phyloP scores from a whole-genome alignment of 2,113 vertebrate species.

The Sminthopsis crassicaudata region DNA sequence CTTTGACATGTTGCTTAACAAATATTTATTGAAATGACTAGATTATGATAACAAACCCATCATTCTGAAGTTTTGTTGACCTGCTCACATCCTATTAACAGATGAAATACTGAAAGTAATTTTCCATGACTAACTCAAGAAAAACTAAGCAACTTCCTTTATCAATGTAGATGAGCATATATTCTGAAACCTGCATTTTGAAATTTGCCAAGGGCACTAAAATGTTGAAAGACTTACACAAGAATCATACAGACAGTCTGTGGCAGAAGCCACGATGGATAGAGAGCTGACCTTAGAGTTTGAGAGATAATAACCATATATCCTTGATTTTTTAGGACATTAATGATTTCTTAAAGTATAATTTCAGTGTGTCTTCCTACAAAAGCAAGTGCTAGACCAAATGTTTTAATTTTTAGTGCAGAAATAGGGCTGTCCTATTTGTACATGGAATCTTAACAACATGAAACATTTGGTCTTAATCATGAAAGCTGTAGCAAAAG shows the following conservation, averaged over 20 bases:
- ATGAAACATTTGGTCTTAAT: background rate
- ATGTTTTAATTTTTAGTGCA: background rate
- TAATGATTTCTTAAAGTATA: background rate
- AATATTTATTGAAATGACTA: background rate
- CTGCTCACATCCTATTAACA: background rate
- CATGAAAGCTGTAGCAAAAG: background rate
- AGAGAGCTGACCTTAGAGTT: background rate
- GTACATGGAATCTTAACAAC: background rate
- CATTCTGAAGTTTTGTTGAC: background rate
- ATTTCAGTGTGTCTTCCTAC: background rate
- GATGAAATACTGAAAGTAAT: background rate
- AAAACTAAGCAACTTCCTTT: background rate
- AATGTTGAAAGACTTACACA: background rate
- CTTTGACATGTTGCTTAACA: background rate
- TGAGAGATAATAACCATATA: background rate
- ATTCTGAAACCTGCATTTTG: background rate
- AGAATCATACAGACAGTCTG: background rate
- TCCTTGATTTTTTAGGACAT: background rate
- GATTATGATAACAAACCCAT: background rate
- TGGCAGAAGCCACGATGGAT: background rate
- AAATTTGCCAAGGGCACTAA: background rate
- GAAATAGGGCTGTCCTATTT: background rate
- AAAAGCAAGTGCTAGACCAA: background rate
- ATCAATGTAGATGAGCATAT: background rate
- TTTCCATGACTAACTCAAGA: background rate